Conservation (phyloP, 2,797 vertebrate species). For the Rhinatrema bivittatum region DNA sequence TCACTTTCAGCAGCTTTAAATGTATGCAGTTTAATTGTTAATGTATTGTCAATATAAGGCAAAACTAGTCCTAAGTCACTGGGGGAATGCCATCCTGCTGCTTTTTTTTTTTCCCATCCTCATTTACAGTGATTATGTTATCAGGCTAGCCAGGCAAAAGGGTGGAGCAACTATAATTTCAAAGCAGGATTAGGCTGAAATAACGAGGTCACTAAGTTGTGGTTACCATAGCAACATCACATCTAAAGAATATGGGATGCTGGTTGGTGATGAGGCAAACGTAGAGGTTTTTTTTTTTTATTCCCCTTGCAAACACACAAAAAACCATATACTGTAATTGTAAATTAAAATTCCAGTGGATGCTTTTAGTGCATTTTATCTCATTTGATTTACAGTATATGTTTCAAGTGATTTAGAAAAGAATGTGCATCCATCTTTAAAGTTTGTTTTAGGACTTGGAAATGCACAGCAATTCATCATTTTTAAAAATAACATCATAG, state of each 20-base stretch:
- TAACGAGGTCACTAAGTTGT: constrained; percentile 99
- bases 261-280: constrained; percentile 73
- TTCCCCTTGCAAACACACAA: too few species aligned
- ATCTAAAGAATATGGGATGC: constrained; percentile 98
- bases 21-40: constrained; percentile 58
- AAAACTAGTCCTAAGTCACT: constrained; percentile 47
- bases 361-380: too few species aligned
- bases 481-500: too few species aligned
- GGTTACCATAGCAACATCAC: constrained; percentile 96
- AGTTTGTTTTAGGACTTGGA: too few species aligned
- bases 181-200: constrained; percentile 98
- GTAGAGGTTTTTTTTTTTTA: constrained; percentile 41
- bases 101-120: constrained; percentile 70
- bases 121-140: constrained; percentile 99
- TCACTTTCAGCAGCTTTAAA: constrained; percentile 44
- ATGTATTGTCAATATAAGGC: constrained; percentile 53
- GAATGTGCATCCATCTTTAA: too few species aligned
- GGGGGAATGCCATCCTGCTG: constrained; percentile 58
- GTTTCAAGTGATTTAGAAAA: too few species aligned
- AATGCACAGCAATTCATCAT: too few species aligned
- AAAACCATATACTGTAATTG: too few species aligned
- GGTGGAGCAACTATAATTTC: constrained; percentile 98
- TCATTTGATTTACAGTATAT: too few species aligned
- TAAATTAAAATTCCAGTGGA: too few species aligned
- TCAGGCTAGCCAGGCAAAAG: constrained; percentile 98